Evolutionary conservation across 2,113 vertebrate species (phyloP).

Genomic region (Poicephalus gulielmi): DNA sequence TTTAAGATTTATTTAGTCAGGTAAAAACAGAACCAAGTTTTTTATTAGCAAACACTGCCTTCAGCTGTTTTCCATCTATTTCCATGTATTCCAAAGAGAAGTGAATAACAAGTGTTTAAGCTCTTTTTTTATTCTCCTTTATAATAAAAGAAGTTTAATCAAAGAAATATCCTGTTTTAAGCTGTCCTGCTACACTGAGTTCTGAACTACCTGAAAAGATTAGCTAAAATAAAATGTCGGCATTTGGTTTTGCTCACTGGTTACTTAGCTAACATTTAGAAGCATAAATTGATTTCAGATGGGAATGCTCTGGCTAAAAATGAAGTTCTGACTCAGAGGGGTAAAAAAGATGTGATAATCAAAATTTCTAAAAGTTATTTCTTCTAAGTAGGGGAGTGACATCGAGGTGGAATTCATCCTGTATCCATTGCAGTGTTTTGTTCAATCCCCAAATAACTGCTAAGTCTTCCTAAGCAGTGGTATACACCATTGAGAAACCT

Average conservation of each 20-base stretch:
- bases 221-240: slow-evolving; percentile 19
- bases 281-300: slow-evolving; percentile 25
- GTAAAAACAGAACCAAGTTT: neutral
- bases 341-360: neutral
- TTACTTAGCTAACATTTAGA: neutral
- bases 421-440: neutral
- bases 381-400: neutral
- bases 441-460: neutral
- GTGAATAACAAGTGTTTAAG: neutral
- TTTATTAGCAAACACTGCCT: neutral
- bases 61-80: neutral
- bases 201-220: neutral
- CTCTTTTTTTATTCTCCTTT: neutral
- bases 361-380: slow-evolving; percentile 15
- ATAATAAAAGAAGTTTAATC: neutral
- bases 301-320: slow-evolving; percentile 23
- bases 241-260: neutral
- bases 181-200: neutral
- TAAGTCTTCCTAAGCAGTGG: neutral
- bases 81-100: neutral
- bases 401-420: neutral
- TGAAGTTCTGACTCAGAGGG: neutral
- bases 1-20: neutral
- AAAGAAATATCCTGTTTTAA: neutral
- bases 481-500: neutral